Conservation (phyloP, 2,888 invertebrate genomes). For the Luperina testacea region DNA sequence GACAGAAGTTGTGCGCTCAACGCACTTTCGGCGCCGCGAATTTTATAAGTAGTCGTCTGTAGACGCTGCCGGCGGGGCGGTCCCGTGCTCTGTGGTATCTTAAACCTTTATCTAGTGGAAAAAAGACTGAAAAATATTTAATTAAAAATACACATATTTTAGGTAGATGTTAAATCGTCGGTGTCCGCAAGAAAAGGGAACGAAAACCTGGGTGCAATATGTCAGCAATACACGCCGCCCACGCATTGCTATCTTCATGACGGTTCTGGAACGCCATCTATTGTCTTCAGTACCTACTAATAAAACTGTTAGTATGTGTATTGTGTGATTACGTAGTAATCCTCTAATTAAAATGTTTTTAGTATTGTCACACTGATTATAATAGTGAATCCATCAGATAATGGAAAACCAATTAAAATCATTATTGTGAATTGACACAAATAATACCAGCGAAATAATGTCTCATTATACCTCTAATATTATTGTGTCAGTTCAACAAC, state of each 20-base stretch:
- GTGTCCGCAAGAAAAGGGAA: not conserved
- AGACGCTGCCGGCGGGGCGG: not conserved
- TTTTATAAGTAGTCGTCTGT: too few relatives aligned
- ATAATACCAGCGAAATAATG: not conserved
- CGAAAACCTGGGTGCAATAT: not conserved
- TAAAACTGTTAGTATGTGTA: not conserved
- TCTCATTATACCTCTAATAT: not conserved
- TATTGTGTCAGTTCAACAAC: not conserved
- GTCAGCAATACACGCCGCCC: not conserved
- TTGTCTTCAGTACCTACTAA: not conserved
- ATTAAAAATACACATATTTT: not conserved
- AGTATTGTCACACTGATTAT: not conserved
- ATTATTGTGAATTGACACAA: slow-evolving; percentile 16
- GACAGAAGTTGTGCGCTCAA: not conserved
- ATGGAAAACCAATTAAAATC: slow-evolving; percentile 22
- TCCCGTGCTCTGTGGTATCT: not conserved
- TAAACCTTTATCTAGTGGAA: not conserved
- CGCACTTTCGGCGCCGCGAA: too few relatives aligned
- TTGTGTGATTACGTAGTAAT: not conserved
- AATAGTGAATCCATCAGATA: not conserved
- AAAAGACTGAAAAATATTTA: not conserved
- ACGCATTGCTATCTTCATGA: not conserved
- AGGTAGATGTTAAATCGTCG: not conserved
- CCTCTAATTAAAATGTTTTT: not conserved
- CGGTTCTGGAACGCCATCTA: too few relatives aligned